Base-by-base conservation (phyloP, 2,888 invertebrate species). In the Saturnia japonica region DNA sequence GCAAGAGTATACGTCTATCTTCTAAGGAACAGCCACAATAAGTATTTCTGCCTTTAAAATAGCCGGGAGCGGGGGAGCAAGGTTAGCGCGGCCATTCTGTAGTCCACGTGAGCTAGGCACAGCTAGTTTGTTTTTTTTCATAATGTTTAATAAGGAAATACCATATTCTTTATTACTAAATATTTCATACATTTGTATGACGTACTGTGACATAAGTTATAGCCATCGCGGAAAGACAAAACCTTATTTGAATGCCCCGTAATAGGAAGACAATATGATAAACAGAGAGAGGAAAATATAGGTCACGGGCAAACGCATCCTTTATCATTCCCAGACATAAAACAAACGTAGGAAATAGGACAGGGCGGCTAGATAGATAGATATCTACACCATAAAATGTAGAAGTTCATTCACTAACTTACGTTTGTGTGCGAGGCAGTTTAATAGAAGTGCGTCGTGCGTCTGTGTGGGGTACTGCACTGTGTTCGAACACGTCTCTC, bases 401-500 rank as follows among this genome's bases (percentile, higher is more conserved):
- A 64, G 34, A 34, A 40, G 12, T 71, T 64, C 69, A 69, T 72
- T 72, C 67, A 69, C 67, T 25, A 67, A 72, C 72, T 72, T 72
- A 70, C 70, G 66, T 69, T 43, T 40, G 45, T 45, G 64, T 64
- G 34, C n/a, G 64, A 9, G 19, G n/a, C 19, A n/a, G 40, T 64
- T 40, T 64, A 40, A n/a, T 16, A n/a, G 9, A 19, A 40, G n/a
- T 34, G 62, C 14, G 62, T 1, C 12, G 45, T 22, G 34, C 19
- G 73, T 54, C 70, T 78, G 77, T 74, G 79, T 77, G 77, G 71
- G 28, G n/a, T 67, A 71, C 16, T 70, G 71, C 74, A 70, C 60
- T 34, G n/a, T 74, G 72, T 74, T 74, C 73, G 72, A 69, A 75
- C 81, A 80, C 77, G 75, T 57, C 68, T 76, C 60, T 68, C 22